Conservation (phyloP, 2,797 vertebrate species). For the Mormyrus hasselquistii region DNA sequence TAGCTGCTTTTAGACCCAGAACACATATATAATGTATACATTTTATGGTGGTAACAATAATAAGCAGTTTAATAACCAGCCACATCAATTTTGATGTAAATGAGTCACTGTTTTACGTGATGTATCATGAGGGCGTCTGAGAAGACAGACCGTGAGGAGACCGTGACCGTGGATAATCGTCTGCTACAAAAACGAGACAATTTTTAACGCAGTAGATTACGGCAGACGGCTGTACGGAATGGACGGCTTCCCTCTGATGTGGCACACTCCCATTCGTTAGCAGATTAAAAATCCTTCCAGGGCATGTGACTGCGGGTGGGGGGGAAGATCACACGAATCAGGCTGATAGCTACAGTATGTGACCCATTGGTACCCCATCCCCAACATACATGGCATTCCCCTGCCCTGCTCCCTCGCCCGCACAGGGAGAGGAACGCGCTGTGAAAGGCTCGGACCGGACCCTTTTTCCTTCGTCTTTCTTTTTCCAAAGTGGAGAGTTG, state of each 20-base stretch:
- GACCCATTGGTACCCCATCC: slow-evolving; percentile 3
- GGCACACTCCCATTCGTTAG: slow-evolving; percentile 33
- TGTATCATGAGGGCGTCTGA: neutral
- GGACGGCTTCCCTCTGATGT: slow-evolving; percentile 35
- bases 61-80: neutral
- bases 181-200: slow-evolving; percentile 26
- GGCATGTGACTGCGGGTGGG: slow-evolving; percentile 22
- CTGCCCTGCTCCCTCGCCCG: slow-evolving; percentile 18
- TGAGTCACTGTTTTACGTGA: neutral
- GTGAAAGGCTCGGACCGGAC: slow-evolving; percentile 63
- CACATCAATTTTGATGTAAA: neutral
- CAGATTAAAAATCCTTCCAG: slow-evolving; percentile 42
- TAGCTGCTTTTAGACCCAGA: neutral
- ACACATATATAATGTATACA: neutral
- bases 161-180: slow-evolving; percentile 16
- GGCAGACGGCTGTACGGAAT: slow-evolving; percentile 22
- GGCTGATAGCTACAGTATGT: slow-evolving; percentile 22
- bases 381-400: neutral
- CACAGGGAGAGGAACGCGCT: slow-evolving; percentile 58
- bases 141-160: neutral
- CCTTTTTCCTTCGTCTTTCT: slow-evolving; percentile 32
- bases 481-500: slow-evolving; percentile 62
- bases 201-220: slow-evolving; percentile 29
- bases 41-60: neutral
- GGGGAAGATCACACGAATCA: neutral